Evolutionary conservation across 2,113 vertebrate species (phyloP), one percentile per base, ranked within the genome.

Genomic region (Sturnus vulgaris): DNA sequence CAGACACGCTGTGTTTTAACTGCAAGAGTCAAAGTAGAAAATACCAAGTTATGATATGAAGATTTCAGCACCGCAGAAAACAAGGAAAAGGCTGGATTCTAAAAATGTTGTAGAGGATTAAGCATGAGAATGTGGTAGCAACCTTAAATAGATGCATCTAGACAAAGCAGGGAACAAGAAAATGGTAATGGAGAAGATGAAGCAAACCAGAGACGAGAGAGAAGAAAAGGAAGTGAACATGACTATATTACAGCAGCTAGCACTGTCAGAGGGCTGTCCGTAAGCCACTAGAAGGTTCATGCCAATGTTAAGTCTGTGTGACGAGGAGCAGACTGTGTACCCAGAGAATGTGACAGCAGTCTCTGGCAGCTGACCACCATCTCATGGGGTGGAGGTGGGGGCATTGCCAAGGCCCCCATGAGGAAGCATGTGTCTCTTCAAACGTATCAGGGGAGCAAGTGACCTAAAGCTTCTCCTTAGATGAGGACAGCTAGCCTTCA

Each of bases 281-380:
- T 46, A 37, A 82, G 28, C 10, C 85, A 46, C 28, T 2, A 33
- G 25, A 25, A 18, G 33, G 25, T 4, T 4, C 3, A 27, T 66
- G 88, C 69, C 60, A 70, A 68, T 0, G 0, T 30, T 0, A 27
- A 12, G 52, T 20, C 42, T 70, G 80, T 0, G 0, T n/a, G 50
- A 33, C 16, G 59, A 42, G 73, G 25, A 77, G 64, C 56, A 81
- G 64, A 9, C 44, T 7, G 46, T 2, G 10, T 0, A 24, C 47
- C 9, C 4, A 15, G 25, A 86, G n/a, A 47, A 39, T 0, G 5
- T 12, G 46, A n/a, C 27, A 53, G 53, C 56, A 76, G 57, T 11
- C 44, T 21, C 65, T 64, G 57, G 75, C 14, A 11, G 47, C 73
- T 88, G 79, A 50, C 23, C 71, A n/a, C 27, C 7, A 12, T 1